These are phyloP conservation scores for Neocrepidodera transversa DNA, from an alignment of 2,888 invertebrate genomes.

Conservation along the genomic window DNA sequence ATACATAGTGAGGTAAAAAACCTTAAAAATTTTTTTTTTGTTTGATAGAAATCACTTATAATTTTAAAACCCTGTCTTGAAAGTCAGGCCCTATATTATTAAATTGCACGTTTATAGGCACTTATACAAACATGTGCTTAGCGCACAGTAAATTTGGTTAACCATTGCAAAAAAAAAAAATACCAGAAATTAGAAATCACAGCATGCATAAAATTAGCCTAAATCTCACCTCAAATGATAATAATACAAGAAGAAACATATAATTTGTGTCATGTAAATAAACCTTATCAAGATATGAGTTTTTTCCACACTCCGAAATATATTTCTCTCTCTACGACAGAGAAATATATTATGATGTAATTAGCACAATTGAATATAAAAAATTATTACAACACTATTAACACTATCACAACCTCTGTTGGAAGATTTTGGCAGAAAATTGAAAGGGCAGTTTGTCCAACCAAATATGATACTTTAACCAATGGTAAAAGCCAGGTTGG, in stretches of 20 bases:
- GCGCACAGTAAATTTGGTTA: constrained; percentile 38
- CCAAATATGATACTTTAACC: constrained; percentile 27
- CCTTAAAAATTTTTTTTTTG: constrained; percentile 45
- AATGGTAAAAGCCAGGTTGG: constrained; percentile 20
- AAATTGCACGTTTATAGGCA: constrained; percentile 62
- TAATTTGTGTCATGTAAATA: constrained; percentile 23
- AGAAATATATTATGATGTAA: not conserved
- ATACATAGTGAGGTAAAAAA: constrained; percentile 56
- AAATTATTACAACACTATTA: constrained; percentile 49
- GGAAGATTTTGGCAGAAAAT: constrained; percentile 61
- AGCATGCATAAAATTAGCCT: constrained; percentile 25
- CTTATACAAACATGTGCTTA: constrained; percentile 55
- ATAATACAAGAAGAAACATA: constrained; percentile 18
- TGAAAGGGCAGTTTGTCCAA: constrained; percentile 35
- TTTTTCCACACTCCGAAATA: constrained; percentile 13
- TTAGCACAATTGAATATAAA: constrained; percentile 45
- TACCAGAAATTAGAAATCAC: constrained; percentile 32
- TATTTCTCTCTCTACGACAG: not conserved
- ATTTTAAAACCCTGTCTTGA: constrained; percentile 56
- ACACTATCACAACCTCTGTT: constrained; percentile 61
- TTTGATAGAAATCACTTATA: constrained; percentile 51
- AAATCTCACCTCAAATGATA: constrained; percentile 21
- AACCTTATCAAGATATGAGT: constrained; percentile 8
- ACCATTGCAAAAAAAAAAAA: constrained; percentile 31
- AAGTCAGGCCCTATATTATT: constrained; percentile 59